Conservation (phyloP, 2,113 vertebrate genomes). For the Rhineura floridana region DNA sequence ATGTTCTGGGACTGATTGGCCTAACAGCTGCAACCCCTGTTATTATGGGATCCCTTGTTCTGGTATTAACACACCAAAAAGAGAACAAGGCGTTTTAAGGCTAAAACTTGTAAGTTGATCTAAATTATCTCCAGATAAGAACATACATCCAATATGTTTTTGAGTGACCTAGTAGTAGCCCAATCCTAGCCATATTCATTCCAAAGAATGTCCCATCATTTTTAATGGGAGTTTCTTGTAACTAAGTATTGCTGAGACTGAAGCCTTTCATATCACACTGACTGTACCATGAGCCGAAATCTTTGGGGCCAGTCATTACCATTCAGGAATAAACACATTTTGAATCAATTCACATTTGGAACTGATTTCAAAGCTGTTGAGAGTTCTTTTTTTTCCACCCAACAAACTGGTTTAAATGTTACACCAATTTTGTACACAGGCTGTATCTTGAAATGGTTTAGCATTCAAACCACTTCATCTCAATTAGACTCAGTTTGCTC, state of each 20-base stretch:
- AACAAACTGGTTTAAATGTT: conserved; percentile 65
- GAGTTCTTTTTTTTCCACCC: conserved; percentile 57
- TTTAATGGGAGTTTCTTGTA: not conserved
- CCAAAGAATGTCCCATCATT: not conserved
- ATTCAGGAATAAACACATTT: conserved; percentile 63
- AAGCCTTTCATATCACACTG: not conserved
- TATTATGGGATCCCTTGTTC: not conserved
- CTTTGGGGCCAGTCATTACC: conserved; percentile 35
- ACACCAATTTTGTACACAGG: conserved; percentile 66
- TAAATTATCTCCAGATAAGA: not conserved
- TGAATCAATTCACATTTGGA: conserved; percentile 74
- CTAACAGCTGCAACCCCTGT: too few species aligned
- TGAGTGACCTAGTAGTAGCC: not conserved
- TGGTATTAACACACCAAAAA: not conserved
- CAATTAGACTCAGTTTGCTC: conserved; percentile 54
- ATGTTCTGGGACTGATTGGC: not conserved
- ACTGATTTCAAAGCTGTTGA: conserved; percentile 63
- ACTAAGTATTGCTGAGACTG: not conserved
- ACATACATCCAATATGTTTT: not conserved
- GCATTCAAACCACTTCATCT: conserved; percentile 53
- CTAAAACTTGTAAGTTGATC: not conserved
- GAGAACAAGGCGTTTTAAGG: not conserved
- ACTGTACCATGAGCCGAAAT: conserved; percentile 28
- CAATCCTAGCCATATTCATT: not conserved
- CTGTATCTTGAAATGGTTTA: conserved; percentile 69